These are phyloP conservation scores for Onthophagus taurus DNA, from an alignment of 1,140 invertebrate genomes.

Conservation along the genomic window DNA sequence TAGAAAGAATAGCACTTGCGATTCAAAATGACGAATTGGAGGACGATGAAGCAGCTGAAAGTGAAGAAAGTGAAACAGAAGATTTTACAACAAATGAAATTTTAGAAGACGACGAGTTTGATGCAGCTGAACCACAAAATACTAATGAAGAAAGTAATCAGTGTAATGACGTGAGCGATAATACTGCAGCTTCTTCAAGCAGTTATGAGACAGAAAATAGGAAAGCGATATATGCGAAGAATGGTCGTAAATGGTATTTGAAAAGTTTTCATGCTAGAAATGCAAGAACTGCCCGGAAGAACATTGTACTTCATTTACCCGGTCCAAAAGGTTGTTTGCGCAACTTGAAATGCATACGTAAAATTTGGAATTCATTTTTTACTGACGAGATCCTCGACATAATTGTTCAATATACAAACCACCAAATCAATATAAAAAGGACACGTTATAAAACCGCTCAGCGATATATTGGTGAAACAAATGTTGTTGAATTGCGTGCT, in stretches of 20 bases:
- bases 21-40: no score
- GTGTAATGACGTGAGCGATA: no score
- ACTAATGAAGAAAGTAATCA: no score
- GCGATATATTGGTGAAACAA: conserved; percentile 1
- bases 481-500: background rate
- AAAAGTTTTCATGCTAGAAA: background rate
- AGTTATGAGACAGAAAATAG: no score
- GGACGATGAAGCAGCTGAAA: no score
- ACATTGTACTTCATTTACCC: background rate
- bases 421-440: conserved; percentile 1
- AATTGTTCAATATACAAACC: conserved; percentile 2
- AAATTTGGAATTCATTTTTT: conserved; percentile 1
- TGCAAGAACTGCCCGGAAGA: conserved; percentile 1
- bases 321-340: conserved; percentile 2
- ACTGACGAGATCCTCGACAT: background rate
- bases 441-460: conserved; percentile 1
- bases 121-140: no score
- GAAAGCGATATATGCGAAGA: background rate
- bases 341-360: conserved; percentile 1
- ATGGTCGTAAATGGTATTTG: background rate
- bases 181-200: no score
- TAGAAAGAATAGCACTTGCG: no score
- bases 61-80: no score
- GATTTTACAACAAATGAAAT: no score
- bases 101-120: no score